phyloP scores from a whole-genome alignment of 2,113 vertebrate genomes.

The Morone saxatilis region DNA sequence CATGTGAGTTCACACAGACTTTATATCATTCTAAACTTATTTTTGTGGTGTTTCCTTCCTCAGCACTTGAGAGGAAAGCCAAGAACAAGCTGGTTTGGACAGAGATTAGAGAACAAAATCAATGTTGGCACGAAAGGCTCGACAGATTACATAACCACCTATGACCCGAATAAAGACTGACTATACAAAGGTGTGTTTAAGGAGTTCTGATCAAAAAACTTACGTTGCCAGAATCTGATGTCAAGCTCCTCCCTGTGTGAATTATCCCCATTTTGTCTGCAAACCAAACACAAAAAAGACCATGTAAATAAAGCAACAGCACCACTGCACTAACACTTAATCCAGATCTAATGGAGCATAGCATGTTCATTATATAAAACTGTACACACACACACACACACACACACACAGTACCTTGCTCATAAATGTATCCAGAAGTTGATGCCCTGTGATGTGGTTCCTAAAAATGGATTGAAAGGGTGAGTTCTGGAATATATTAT shows the following conservation, averaged over 20 bases:
- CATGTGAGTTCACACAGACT: neutral
- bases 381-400: neutral
- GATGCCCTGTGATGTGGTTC: slow-evolving; percentile 70
- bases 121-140: neutral
- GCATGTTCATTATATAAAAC: neutral
- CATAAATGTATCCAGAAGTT: slow-evolving; percentile 64
- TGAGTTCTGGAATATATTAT: neutral
- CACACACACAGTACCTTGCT: slow-evolving; percentile 73
- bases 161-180: slow-evolving; percentile 1
- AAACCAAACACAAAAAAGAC: slow-evolving; percentile 25
- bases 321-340: neutral
- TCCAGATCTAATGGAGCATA: neutral
- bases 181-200: neutral
- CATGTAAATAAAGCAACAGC: neutral
- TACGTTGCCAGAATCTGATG: slow-evolving; percentile 64
- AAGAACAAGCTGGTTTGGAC: neutral
- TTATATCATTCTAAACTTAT: neutral
- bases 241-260: slow-evolving; percentile 65
- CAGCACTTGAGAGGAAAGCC: neutral
- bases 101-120: slow-evolving; percentile 4
- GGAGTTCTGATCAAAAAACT: slow-evolving; percentile 51
- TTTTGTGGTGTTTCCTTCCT: neutral
- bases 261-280: slow-evolving; percentile 57
- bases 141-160: neutral
- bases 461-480: slow-evolving; percentile 61